These are phyloP conservation scores for Hemibagrus wyckioides DNA, from an alignment of 2,113 vertebrate genomes.

Conservation along the genomic window DNA sequence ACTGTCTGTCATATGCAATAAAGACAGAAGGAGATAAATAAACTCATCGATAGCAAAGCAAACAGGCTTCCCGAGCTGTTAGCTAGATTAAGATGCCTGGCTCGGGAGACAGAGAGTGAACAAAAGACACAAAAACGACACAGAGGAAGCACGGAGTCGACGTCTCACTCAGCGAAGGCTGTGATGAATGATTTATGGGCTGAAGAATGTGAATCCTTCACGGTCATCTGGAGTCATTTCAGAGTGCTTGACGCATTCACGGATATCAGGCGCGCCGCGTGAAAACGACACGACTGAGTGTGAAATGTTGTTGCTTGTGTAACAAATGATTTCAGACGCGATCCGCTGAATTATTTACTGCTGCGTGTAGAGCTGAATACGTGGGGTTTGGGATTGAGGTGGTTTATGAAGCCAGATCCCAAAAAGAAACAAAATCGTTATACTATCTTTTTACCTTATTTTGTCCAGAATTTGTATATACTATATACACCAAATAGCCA, in stretches of 20 bases:
- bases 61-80: constrained; percentile 14
- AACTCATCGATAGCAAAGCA: constrained; percentile 22
- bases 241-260: constrained; percentile 18
- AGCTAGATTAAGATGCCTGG: not conserved
- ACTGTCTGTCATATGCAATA: not conserved
- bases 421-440: not conserved
- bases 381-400: not conserved
- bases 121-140: not conserved
- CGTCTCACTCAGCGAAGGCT: not conserved
- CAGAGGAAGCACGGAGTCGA: not conserved
- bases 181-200: constrained; percentile 13
- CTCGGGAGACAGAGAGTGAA: not conserved
- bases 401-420: not conserved
- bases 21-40: constrained; percentile 20
- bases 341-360: not conserved
- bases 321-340: constrained; percentile 7
- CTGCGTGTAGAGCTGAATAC: not conserved
- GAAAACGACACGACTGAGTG: constrained; percentile 4
- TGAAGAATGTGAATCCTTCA: constrained; percentile 10
- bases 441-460: not conserved
- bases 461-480: no score
- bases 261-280: constrained; percentile 12
- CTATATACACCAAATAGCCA: no score
- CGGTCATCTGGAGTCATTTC: constrained; percentile 29
- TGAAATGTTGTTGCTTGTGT: not conserved